These are phyloP conservation scores for Hormaphis cornu DNA, from an alignment of 1,140 invertebrate species.

Conservation along the genomic window DNA sequence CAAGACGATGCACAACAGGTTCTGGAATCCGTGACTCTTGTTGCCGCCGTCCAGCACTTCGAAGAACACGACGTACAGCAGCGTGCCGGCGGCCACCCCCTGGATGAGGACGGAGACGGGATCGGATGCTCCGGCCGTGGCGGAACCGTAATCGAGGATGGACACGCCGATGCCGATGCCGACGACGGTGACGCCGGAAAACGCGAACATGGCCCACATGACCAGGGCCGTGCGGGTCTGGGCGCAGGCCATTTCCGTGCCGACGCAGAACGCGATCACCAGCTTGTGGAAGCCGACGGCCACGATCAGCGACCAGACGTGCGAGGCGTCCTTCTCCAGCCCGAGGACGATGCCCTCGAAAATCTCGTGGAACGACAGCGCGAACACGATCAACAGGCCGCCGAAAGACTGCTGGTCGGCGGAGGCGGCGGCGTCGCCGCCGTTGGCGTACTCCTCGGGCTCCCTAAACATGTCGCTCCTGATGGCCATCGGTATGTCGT, in stretches of 20 bases:
- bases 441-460: slow-evolving; percentile 1
- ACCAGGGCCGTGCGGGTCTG: slow-evolving; percentile 49
- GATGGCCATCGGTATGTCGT: slow-evolving; percentile 36
- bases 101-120: slow-evolving; percentile 52
- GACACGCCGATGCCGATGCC: slow-evolving; percentile 46
- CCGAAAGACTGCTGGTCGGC: slow-evolving; percentile 45
- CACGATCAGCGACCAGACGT: slow-evolving; percentile 57
- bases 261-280: slow-evolving; percentile 61
- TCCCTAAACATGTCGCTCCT: slow-evolving; percentile 13
- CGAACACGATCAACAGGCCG: slow-evolving; percentile 58
- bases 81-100: slow-evolving; percentile 74
- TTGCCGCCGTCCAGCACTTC: slow-evolving; percentile 73
- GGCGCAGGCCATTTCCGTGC: slow-evolving; percentile 57
- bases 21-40: slow-evolving; percentile 56
- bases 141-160: slow-evolving; percentile 36
- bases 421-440: not conserved
- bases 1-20: slow-evolving; percentile 58
- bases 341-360: slow-evolving; percentile 76
- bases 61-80: slow-evolving; percentile 85
- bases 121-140: slow-evolving; percentile 23
- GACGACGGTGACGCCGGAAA: slow-evolving; percentile 59
- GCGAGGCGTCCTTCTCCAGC: slow-evolving; percentile 52
- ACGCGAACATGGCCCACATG: slow-evolving; percentile 51
- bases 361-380: slow-evolving; percentile 68
- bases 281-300: slow-evolving; percentile 67